phyloP scores from a whole-genome alignment of 2,888 invertebrate species.

The Oligia latruncula region DNA sequence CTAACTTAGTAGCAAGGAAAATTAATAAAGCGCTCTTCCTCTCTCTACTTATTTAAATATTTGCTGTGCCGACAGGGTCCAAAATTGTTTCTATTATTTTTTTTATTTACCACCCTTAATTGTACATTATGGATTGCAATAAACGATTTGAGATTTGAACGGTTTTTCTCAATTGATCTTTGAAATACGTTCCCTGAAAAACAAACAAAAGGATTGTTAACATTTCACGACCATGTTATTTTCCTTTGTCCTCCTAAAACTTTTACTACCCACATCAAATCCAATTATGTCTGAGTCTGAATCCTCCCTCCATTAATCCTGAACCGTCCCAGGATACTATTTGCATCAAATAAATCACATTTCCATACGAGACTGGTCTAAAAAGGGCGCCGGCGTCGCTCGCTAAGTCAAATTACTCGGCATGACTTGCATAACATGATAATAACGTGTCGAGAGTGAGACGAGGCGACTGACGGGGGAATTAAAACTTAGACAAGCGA shows the following conservation, averaged over 20 bases:
- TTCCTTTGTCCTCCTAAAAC: conserved; percentile 13
- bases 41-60: too few species aligned
- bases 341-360: conserved; percentile 54
- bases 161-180: neutral
- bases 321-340: conserved; percentile 43
- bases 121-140: too few species aligned
- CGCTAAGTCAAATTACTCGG: conserved; percentile 47
- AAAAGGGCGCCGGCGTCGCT: conserved; percentile 50
- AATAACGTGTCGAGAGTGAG: conserved; percentile 38
- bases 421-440: conserved; percentile 48
- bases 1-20: too few species aligned
- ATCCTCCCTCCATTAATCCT: conserved; percentile 21
- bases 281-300: neutral
- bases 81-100: too few species aligned
- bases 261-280: conserved; percentile 25
- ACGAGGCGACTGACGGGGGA: conserved; percentile 17
- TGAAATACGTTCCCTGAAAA: neutral
- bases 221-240: conserved; percentile 25
- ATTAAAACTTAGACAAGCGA: conserved; percentile 26
- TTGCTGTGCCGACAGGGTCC: too few species aligned
- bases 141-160: too few species aligned
- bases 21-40: too few species aligned
- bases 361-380: conserved; percentile 48
- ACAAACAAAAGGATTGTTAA: neutral
- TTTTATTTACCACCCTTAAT: too few species aligned